Evolutionary conservation across 64 coral and sea anemone genomes (phyloP).

Genomic region (Dendronephthya gigantea): DNA sequence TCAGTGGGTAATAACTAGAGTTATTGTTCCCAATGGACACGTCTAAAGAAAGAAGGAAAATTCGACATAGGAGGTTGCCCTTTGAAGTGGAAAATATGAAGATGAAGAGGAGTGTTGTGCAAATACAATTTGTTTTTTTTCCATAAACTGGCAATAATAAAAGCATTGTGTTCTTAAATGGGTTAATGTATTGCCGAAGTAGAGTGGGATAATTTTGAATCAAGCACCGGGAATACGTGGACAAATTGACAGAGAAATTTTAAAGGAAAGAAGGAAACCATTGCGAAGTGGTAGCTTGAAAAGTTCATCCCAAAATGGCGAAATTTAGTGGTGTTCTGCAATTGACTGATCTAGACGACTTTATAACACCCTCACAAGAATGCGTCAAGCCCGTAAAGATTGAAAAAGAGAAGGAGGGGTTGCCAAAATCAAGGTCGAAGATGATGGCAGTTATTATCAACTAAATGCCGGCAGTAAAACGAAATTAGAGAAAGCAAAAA

Average conservation of each 20-base stretch:
- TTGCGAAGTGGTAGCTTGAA: background rate
- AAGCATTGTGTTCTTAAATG: too few relatives aligned
- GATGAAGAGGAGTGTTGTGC: too few relatives aligned
- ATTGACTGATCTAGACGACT: conserved; percentile 82
- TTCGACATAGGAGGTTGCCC: too few relatives aligned
- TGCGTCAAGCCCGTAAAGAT: conserved; percentile 93
- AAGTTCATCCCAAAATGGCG: conserved; percentile 77
- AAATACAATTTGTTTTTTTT: too few relatives aligned
- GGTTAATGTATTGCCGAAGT: too few relatives aligned
- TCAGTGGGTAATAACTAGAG: too few relatives aligned
- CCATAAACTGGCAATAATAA: too few relatives aligned
- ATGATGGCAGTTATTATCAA: conserved; percentile 92
- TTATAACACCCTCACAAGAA: conserved; percentile 98
- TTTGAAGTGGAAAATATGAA: too few relatives aligned
- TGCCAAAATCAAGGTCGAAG: conserved; percentile 94
- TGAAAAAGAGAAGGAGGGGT: conserved; percentile 65
- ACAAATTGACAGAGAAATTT: background rate
- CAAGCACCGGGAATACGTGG: too few relatives aligned
- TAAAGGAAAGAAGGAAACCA: background rate
- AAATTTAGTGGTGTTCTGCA: conserved; percentile 85
- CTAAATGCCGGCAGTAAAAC: conserved; percentile 58
- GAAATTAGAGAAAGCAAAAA: conserved; percentile 82
- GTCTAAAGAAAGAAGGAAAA: too few relatives aligned
- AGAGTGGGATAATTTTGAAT: too few relatives aligned
- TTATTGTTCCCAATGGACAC: too few relatives aligned